Conservation (phyloP, 2,888 invertebrate species). For the Philaethria dido region DNA sequence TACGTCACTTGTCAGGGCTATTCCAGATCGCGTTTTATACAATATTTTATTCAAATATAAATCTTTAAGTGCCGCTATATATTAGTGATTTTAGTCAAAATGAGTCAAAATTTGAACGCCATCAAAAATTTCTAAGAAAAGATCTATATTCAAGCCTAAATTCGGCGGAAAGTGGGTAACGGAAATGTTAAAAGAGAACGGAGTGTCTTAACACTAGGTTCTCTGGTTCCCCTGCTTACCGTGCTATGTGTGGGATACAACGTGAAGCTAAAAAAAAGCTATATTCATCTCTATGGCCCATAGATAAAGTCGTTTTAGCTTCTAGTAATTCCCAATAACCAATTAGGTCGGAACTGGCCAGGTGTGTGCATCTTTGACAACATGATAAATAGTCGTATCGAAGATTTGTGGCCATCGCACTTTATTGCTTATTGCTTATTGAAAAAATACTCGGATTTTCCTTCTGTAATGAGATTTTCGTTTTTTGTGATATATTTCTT, state of each 20-base stretch:
- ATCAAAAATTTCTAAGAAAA: conserved; percentile 1
- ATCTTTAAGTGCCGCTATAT: neutral
- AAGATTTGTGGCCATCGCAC: conserved; percentile 20
- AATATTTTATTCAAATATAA: neutral
- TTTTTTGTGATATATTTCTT: conserved; percentile 13
- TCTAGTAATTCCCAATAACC: conserved; percentile 12
- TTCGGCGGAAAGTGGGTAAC: no score
- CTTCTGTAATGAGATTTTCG: conserved; percentile 18
- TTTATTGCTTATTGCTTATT: conserved; percentile 25
- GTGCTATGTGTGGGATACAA: no score
- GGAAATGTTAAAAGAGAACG: no score
- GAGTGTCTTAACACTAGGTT: no score
- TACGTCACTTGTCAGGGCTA: neutral
- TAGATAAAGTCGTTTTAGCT: neutral
- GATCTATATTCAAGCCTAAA: no score
- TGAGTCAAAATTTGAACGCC: neutral
- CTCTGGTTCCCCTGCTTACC: no score
- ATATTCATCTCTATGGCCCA: neutral
- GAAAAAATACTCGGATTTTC: conserved; percentile 14
- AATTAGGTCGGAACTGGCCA: conserved; percentile 18
- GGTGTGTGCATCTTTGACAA: conserved; percentile 27
- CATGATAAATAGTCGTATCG: conserved; percentile 20
- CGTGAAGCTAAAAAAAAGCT: no score
- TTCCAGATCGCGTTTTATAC: neutral
- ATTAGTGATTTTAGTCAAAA: neutral